phyloP scores from a whole-genome alignment of 1,140 invertebrate genomes.

The Drosophila nigrodunni region DNA sequence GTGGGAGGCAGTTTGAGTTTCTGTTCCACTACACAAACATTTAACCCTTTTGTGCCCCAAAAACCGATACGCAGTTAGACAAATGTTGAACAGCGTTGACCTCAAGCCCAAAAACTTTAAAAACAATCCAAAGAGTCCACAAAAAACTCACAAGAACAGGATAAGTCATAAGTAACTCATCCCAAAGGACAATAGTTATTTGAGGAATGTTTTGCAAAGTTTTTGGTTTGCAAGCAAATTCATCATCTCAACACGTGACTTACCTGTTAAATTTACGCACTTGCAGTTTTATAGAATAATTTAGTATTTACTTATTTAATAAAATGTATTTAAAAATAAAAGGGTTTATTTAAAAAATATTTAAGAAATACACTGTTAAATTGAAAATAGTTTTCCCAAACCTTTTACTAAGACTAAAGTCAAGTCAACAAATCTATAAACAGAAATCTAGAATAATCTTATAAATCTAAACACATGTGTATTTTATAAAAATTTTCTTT shows the following conservation, averaged over 20 bases:
- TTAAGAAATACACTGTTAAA: too few relatives aligned
- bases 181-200: neutral
- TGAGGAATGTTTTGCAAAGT: neutral
- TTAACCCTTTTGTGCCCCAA: slow-evolving; percentile 23
- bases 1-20: slow-evolving; percentile 25
- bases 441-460: too few relatives aligned
- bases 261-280: neutral
- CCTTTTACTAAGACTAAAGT: too few relatives aligned
- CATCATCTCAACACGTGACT: neutral
- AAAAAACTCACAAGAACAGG: neutral
- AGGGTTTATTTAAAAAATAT: too few relatives aligned
- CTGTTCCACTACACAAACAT: slow-evolving; percentile 34
- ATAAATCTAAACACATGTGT: too few relatives aligned
- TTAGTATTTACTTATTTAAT: too few relatives aligned
- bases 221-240: neutral
- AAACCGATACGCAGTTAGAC: neutral
- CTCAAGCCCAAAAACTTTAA: neutral
- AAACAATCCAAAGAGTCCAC: neutral
- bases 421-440: too few relatives aligned
- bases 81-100: too few relatives aligned
- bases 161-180: slow-evolving; percentile 1
- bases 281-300: neutral
- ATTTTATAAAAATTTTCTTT: too few relatives aligned
- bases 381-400: too few relatives aligned
- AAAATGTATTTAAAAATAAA: too few relatives aligned